Evolutionary conservation across 2,888 invertebrate genomes (phyloP).

Genomic region (Bhutanitis thaidina): DNA sequence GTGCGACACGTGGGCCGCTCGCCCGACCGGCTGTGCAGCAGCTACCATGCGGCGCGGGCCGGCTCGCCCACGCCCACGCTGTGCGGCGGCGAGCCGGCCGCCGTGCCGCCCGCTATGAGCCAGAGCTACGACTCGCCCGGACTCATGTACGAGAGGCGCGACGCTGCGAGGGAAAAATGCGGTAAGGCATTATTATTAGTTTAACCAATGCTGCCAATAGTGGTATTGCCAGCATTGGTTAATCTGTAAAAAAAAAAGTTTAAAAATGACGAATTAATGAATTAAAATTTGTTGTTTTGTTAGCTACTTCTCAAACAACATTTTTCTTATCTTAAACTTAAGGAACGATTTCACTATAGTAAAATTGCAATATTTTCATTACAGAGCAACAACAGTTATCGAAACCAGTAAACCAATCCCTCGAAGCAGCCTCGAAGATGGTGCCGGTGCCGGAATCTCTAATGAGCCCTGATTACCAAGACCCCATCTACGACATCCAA

Average conservation of each 20-base stretch:
- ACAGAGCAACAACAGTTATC: constrained; percentile 29
- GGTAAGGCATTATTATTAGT: too few relatives aligned
- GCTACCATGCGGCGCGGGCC: constrained; percentile 80
- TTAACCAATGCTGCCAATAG: too few relatives aligned
- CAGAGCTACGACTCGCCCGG: constrained; percentile 62
- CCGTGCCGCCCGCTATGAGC: constrained; percentile 40
- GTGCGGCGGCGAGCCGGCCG: constrained; percentile 50
- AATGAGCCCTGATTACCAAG: constrained; percentile 90
- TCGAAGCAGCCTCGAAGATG: constrained; percentile 91
- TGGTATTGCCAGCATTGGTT: too few relatives aligned
- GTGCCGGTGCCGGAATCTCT: constrained; percentile 93
- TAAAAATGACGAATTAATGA: too few relatives aligned
- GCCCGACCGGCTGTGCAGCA: constrained; percentile 86
- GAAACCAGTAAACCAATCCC: constrained; percentile 73
- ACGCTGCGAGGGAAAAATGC: constrained; percentile 29
- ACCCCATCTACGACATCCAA: constrained; percentile 72
- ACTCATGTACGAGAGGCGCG: constrained; percentile 40
- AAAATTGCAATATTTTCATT: constrained; percentile 1
- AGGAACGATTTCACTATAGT: too few relatives aligned
- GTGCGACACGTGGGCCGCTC: constrained; percentile 75
- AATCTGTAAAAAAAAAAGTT: too few relatives aligned
- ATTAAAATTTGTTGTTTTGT: too few relatives aligned
- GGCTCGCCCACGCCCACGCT: constrained; percentile 56
- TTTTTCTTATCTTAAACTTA: too few relatives aligned
- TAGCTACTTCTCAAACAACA: too few relatives aligned